phyloP scores from a whole-genome alignment of 2,888 invertebrate genomes.

The Pherbina coryleti region DNA sequence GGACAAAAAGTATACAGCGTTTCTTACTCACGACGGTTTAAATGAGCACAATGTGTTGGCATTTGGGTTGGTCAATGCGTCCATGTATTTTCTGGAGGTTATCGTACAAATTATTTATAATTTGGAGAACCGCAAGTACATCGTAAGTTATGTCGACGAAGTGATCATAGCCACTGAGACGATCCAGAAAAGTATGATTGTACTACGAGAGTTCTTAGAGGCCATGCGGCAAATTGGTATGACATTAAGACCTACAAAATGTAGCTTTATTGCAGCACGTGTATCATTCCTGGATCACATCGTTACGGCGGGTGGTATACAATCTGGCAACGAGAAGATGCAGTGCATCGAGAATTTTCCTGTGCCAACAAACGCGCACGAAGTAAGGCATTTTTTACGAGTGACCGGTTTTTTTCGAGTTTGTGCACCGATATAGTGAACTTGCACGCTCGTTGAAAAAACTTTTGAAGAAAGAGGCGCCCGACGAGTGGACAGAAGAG shows the following conservation, averaged over 20 bases:
- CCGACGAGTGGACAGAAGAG: neutral
- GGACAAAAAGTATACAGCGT: too few species aligned
- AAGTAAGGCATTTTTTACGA: constrained; percentile 39
- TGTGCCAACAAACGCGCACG: constrained; percentile 26
- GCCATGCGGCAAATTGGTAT: neutral
- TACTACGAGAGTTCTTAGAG: neutral
- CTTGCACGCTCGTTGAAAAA: constrained; percentile 39
- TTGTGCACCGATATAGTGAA: constrained; percentile 37
- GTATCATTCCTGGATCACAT: constrained; percentile 41
- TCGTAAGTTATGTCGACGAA: constrained; percentile 37
- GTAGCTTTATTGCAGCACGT: constrained; percentile 41
- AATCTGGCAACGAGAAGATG: constrained; percentile 38
- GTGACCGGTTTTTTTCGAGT: constrained; percentile 42
- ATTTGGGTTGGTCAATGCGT: constrained; percentile 61
- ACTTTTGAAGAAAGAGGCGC: constrained; percentile 29
- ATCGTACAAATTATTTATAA: neutral
- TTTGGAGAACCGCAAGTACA: neutral
- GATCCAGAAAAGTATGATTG: neutral
- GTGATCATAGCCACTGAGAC: constrained; percentile 37
- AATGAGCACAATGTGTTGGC: constrained; percentile 59
- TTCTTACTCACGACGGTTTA: too few species aligned
- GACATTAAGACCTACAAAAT: neutral
- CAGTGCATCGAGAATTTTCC: constrained; percentile 39
- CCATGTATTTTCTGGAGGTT: constrained; percentile 56
- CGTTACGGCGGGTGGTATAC: constrained; percentile 30